Evolutionary conservation across 2,888 invertebrate species (phyloP).

Genomic region (Erebia palarica): DNA sequence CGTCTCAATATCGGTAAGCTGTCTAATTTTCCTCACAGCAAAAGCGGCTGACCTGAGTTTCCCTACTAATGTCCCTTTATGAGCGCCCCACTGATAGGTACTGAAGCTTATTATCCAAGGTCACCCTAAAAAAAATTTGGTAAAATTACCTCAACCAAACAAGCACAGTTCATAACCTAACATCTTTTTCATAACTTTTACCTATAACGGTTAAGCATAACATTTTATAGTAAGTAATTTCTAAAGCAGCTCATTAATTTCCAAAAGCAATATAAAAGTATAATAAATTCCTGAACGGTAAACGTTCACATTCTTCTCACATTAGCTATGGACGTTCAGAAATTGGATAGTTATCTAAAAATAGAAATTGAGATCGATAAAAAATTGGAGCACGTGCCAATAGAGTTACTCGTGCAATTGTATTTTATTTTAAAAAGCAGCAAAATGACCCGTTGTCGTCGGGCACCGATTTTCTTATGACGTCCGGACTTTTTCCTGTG

Average conservation of each 20-base stretch:
- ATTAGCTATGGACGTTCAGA: constrained; percentile 21
- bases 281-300: not conserved
- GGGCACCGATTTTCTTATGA: not conserved
- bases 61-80: too few relatives aligned
- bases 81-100: too few relatives aligned
- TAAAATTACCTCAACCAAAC: not conserved
- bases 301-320: constrained; percentile 14
- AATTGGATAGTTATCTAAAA: constrained; percentile 18
- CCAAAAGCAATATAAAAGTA: constrained; percentile 15
- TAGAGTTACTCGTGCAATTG: constrained; percentile 7
- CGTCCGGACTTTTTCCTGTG: not conserved
- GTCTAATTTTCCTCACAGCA: too few relatives aligned
- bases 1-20: too few relatives aligned
- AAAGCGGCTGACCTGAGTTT: too few relatives aligned
- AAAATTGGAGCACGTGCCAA: constrained; percentile 35
- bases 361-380: constrained; percentile 24
- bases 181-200: not conserved
- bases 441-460: constrained; percentile 11
- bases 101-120: too few relatives aligned
- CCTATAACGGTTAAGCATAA: too few relatives aligned
- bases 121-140: not conserved
- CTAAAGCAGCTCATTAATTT: constrained; percentile 3
- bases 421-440: constrained; percentile 15
- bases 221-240: not conserved
- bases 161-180: not conserved